Evolutionary conservation across 2,113 vertebrate genomes (phyloP).

Genomic region (Plectropomus leopardus): DNA sequence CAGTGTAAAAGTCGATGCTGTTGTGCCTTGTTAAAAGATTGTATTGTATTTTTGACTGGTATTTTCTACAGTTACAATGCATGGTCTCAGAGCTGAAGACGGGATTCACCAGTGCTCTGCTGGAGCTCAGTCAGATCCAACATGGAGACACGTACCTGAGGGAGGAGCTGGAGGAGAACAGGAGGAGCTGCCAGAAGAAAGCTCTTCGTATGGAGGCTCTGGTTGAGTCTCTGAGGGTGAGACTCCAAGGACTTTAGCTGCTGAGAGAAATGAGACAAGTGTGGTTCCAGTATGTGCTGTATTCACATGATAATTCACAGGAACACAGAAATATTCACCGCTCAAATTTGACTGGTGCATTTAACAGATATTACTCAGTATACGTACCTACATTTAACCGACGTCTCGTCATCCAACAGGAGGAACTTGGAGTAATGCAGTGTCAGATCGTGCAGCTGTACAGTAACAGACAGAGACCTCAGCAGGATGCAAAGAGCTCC

Average conservation of each 20-base stretch:
- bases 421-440: constrained; percentile 81
- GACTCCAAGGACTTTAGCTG: not conserved
- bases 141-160: constrained; percentile 82
- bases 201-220: constrained; percentile 79
- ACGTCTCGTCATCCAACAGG: constrained; percentile 56
- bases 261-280: not conserved
- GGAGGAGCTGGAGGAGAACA: constrained; percentile 82
- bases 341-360: not conserved
- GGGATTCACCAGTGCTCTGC: constrained; percentile 81
- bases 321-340: too few species aligned
- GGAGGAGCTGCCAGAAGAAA: constrained; percentile 81
- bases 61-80: constrained; percentile 77
- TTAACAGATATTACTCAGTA: not conserved
- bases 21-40: not conserved
- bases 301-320: not conserved
- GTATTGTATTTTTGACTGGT: not conserved
- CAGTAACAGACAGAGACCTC: constrained; percentile 65
- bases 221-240: constrained; percentile 82
- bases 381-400: too few species aligned
- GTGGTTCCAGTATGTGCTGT: not conserved
- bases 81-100: constrained; percentile 85
- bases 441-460: constrained; percentile 80
- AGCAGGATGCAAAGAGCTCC: constrained; percentile 61
- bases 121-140: constrained; percentile 85
- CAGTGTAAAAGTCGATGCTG: not conserved